Evolutionary conservation across 2,888 invertebrate species (phyloP), one percentile per base, ranked within the genome.

Genomic region (Apoderus coryli): DNA sequence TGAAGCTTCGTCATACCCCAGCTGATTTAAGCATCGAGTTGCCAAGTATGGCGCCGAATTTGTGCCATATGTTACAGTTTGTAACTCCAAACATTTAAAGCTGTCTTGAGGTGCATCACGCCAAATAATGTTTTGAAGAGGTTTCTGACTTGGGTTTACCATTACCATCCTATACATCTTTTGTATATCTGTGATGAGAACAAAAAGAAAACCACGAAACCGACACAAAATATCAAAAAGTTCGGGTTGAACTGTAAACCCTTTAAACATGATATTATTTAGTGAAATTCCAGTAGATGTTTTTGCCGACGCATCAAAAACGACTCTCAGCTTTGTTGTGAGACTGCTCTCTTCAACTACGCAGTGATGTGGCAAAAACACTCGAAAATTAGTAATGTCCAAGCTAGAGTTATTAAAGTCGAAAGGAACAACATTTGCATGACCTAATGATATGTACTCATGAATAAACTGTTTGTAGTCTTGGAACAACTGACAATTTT

Each of bases 111-210:
- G 15, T 23, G 14, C 6, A 13, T 36, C 25, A 6, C 32, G 11
- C 35, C 37, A 35, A 2, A 37, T 13, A 7, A 37, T 37, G 14
- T 30, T 32, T 22, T 35, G 35, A n/a, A 33, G 13, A 14, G 15
- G 15, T 10, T 14, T 27, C 10, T 33, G 27, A 9, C 10, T 14
- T 3, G 29, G 31, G 10, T 27, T 23, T 10, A 35, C 23, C 24
- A 4, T 4, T 3, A 36, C 13, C 28, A 31, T 33, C 13, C 32
- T 9, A 14, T 22, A 36, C 31, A 36, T 36, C 25, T 32, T 32
- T 12, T 14, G 10, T 14, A 34, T 29, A 14, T 34, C 34, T n/a
- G 27, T 16, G 4, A 19, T 25, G 6, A 36, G 6, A 3, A 33
- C 40, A 27, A 29, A 29, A 34, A 13, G 38, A 14, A 25, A 29